phyloP scores from a whole-genome alignment of 2,797 vertebrate species.

The Syngnathus acus region DNA sequence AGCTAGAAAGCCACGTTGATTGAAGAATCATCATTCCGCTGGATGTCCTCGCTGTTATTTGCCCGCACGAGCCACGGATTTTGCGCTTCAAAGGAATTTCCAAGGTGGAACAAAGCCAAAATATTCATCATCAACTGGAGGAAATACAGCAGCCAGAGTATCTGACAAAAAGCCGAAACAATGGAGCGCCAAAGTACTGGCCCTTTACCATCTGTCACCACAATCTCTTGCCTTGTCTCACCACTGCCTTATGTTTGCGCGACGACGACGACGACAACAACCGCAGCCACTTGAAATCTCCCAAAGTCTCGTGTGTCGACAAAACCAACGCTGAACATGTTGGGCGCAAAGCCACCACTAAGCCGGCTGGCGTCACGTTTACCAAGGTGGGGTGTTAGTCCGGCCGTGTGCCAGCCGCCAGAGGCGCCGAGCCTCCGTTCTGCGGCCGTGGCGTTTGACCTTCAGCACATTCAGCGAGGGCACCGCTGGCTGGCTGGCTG shows the following conservation, averaged over 20 bases:
- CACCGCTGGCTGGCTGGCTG: too few species aligned
- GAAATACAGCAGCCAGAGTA: not conserved
- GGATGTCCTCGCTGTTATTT: not conserved
- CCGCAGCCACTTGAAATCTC: too few species aligned
- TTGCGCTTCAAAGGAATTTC: not conserved
- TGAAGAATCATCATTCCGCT: not conserved
- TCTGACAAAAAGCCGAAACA: not conserved
- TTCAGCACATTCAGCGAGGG: too few species aligned
- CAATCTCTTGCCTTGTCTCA: not conserved
- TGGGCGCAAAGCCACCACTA: too few species aligned
- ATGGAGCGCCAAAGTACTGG: not conserved
- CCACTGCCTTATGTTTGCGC: not conserved
- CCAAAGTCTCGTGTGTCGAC: too few species aligned
- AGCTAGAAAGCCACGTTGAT: conserved; percentile 22
- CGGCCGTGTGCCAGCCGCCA: too few species aligned
- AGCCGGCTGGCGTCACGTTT: too few species aligned
- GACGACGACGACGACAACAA: not conserved
- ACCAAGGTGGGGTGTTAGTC: too few species aligned
- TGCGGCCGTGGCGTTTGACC: too few species aligned
- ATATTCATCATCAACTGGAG: too few species aligned
- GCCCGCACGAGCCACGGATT: not conserved
- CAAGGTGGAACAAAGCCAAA: not conserved
- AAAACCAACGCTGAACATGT: too few species aligned
- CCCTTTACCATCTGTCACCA: not conserved
- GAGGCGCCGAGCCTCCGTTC: too few species aligned